A percentile compares a stretch with the other conserved stretches of the same genome.
Conservation (phyloP, 1,140 invertebrate genomes). For the Atta texana region DNA sequence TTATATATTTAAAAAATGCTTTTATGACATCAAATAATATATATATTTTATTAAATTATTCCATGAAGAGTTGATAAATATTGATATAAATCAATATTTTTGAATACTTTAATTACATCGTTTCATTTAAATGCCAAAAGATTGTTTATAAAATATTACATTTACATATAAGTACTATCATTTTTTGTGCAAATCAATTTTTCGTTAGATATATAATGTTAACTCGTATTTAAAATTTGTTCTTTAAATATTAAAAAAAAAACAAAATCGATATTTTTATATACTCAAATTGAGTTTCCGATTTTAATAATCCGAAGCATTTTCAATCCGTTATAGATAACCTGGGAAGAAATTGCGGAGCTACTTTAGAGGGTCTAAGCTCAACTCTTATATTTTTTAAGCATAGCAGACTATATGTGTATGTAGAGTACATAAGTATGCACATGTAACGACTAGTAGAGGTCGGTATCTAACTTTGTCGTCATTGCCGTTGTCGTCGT, state of each 20-base stretch:
- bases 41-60: neutral
- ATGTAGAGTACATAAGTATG: constrained; percentile 28
- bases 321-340: constrained; percentile 12
- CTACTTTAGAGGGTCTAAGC: constrained; percentile 1
- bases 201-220: neutral
- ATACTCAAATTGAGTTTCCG: neutral
- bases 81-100: neutral
- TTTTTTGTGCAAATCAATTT: neutral
- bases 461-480: constrained; percentile 50
- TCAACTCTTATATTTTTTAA: constrained; percentile 53
- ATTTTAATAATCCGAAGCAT: constrained; percentile 17
- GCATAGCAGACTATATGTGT: constrained; percentile 9
- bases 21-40: neutral
- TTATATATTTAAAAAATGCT: neutral
- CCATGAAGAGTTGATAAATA: neutral
- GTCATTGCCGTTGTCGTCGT: constrained; percentile 53
- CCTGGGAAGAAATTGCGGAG: constrained; percentile 6
- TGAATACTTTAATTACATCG: neutral
- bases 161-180: neutral
- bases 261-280: neutral
- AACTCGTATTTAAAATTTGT: constrained; percentile 1
- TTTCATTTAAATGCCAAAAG: neutral
- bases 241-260: neutral
- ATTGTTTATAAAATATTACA: neutral
- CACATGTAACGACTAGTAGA: constrained; percentile 20